phyloP scores from a whole-genome alignment of 2,888 invertebrate genomes.

The Platerodrilus igneus region DNA sequence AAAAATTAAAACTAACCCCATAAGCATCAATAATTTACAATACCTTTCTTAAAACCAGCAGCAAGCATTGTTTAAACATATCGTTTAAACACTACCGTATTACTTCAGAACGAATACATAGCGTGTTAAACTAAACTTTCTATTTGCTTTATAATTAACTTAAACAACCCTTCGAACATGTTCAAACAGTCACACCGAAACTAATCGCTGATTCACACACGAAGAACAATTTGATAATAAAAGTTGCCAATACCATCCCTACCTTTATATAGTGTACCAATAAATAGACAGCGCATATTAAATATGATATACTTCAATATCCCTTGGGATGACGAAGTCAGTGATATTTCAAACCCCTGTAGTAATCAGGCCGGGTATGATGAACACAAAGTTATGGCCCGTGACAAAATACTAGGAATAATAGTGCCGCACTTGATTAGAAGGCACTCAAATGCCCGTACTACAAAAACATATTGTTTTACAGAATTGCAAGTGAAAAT shows the following conservation, averaged over 20 bases:
- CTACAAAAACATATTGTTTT: slow-evolving; percentile 1
- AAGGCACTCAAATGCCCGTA: slow-evolving; percentile 30
- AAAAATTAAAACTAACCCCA: too few species aligned
- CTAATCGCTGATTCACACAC: slow-evolving; percentile 16
- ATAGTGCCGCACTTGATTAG: slow-evolving; percentile 36
- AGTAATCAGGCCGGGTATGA: slow-evolving; percentile 43
- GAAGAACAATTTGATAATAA: slow-evolving; percentile 24
- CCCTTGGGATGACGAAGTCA: slow-evolving; percentile 60
- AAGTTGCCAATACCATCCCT: slow-evolving; percentile 16
- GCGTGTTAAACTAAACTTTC: too few species aligned
- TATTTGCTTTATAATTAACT: too few species aligned
- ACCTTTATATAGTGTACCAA: slow-evolving; percentile 26
- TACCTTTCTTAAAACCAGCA: too few species aligned
- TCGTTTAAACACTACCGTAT: too few species aligned
- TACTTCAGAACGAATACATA: too few species aligned
- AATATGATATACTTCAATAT: slow-evolving; percentile 40
- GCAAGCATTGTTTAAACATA: too few species aligned
- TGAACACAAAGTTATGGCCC: slow-evolving; percentile 44
- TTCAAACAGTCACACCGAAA: slow-evolving; percentile 12
- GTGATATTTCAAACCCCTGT: slow-evolving; percentile 62
- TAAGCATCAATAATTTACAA: too few species aligned
- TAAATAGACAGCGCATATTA: slow-evolving; percentile 31
- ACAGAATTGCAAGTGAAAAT: too few species aligned
- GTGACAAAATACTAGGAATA: slow-evolving; percentile 41
- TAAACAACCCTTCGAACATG: too few species aligned